Base-by-base conservation (phyloP, 2,888 invertebrate genomes). In the Rutpela maculata region DNA sequence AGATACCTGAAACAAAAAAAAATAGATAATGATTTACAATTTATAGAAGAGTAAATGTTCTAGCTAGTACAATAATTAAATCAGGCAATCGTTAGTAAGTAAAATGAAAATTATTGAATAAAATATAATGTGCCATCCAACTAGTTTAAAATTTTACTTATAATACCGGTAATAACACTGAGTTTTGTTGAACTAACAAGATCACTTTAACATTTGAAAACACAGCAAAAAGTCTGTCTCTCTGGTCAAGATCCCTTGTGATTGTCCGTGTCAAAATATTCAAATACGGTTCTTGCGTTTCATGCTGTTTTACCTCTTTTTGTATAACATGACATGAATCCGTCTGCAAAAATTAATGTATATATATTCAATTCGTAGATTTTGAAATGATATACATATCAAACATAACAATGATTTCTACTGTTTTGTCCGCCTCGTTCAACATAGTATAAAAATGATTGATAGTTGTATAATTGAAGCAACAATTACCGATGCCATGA, bases 1-100 rank as follows among this genome's bases (percentile, higher is more conserved):
- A 50, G 1, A 11, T 3, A 50, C 19, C 72, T 72, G 72, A 17
- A 72, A 72, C 31, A 55, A 22, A 72, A 31, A 63, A 26, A 55
- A 1, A 5, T 55, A 55, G 43, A 31, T 19, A 1, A 63, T 35
- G 2, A 31, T 22, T 22, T 59, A 22, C 12, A 22, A 12, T 18
- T 15, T 19, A 4, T 59, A 59, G 12, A 12, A 19, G 22, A 22
- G 22, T 59, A n/a, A 43, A 1, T 38, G 38, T n/a, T n/a, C n/a
- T 38, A 38, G 7, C 3, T 12, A 15, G 43, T 43, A 12, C 7
- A 9, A 35, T 43, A 43, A 43, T 43, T 11, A 43, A 35, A 35
- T 7, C 7, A 43, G 50, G 50, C n/a, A 50, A 2, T 1, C 15
- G 15, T 6, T 15, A 50, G n/a, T n/a, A 50, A 4, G 31, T 35